Evolutionary conservation across 2,797 vertebrate genomes (phyloP), one percentile per base, ranked within the genome.

Genomic region (Zenarchopterus dispar): DNA sequence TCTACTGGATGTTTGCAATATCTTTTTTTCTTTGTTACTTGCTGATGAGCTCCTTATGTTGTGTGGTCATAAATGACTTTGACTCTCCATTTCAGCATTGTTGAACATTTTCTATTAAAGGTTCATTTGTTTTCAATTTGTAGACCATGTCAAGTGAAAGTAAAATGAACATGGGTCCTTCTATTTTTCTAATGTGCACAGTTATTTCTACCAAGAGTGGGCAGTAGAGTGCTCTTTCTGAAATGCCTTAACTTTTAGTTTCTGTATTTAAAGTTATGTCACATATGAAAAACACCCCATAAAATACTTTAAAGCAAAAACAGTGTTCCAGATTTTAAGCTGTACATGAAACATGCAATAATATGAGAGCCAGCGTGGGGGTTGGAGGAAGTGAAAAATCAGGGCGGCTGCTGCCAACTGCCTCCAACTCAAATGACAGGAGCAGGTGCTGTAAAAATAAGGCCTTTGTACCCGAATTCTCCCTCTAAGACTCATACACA

Each of bases 391-490:
- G 62, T 33, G 51, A 70, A 81, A 80, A 82, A 84, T 67, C 62
- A 73, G 84, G 54, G 59, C 33, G 63, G 62, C 69, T 90, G 62
- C 64, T 81, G 81, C 84, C 91, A 92, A 88, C 88, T 92, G 91
- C 76, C 71, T 77, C 72, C 49, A 59, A 70, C 78, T 88, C 51
- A 85, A 80, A 70, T 89, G 91, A 92, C 91, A 84, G 86, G 79
- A 87, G 91, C 93, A 93, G 93, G 91, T 94, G 93, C 76, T 85
- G 79, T 51, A 65, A 75, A n/a, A 87, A 84, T 74, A 69, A 63
- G 36, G 65, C 67, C 70, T 77, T 72, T 80, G 73, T 71, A 62
- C 76, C 62, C 75, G 49, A 76, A 53, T 51, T 54, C 64, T 43
- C 60, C 53, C 10, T 21, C 11, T 10, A 4, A 39, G 11, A 39